These are phyloP conservation scores for Thamnophis sirtalis DNA, from an alignment of 2,113 vertebrate genomes.

Conservation along the genomic window DNA sequence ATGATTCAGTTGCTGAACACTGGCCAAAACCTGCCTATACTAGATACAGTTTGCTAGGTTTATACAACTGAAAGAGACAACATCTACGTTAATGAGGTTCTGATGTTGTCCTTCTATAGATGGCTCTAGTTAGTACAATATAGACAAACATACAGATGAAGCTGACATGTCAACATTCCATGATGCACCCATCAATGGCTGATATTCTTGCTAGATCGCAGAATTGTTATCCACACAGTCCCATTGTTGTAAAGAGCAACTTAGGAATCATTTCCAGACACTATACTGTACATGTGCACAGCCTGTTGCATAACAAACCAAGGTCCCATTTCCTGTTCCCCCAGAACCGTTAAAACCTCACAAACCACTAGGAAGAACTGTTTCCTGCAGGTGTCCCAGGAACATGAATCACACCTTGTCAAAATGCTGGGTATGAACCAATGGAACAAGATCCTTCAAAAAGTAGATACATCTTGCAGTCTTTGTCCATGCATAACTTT, in stretches of 20 bases:
- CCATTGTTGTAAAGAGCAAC: background rate
- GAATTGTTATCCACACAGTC: background rate
- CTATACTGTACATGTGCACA: background rate
- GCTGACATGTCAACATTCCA: background rate
- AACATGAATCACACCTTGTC: conserved; percentile 69
- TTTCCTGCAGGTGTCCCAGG: conserved; percentile 59
- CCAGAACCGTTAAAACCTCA: conserved; percentile 62
- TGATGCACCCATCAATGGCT: background rate
- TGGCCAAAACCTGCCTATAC: background rate
- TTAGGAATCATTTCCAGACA: background rate
- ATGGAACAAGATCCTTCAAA: background rate
- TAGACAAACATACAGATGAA: background rate
- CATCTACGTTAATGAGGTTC: background rate
- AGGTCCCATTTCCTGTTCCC: conserved; percentile 57
- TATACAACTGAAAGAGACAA: background rate
- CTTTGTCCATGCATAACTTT: background rate
- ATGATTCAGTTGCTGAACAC: background rate
- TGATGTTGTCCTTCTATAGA: background rate
- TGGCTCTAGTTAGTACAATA: background rate
- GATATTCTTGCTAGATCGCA: background rate
- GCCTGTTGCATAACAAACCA: conserved; percentile 38
- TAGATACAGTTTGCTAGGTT: background rate
- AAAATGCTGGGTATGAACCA: conserved; percentile 1
- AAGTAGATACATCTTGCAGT: fast-evolving
- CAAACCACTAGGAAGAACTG: conserved; percentile 65